Percentiles rank a stretch among this genome's conserved stretches.
Conservation (phyloP, 92 coral and sea anemone species). For the Desmophyllum pertusum region DNA sequence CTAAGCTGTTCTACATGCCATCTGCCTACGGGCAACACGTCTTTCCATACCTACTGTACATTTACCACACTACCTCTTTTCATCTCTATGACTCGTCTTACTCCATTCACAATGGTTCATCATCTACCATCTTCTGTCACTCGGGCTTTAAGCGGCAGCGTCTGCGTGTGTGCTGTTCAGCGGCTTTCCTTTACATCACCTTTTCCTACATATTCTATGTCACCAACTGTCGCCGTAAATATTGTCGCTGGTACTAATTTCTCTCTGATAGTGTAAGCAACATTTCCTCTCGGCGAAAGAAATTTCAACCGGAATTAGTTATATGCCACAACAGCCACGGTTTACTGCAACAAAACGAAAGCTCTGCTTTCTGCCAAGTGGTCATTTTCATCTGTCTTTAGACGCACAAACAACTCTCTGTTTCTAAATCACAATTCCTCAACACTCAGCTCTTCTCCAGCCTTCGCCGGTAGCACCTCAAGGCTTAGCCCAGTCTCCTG, state of each 20-base stretch:
- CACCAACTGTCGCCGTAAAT: neutral
- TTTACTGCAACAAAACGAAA: neutral
- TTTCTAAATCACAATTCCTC: conserved; percentile 46
- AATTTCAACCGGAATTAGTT: neutral
- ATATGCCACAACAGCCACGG: conserved; percentile 18
- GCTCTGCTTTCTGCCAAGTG: neutral
- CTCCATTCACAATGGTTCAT: neutral
- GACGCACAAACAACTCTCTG: conserved; percentile 15
- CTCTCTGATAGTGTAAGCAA: neutral
- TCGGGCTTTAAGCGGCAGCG: too few relatives aligned
- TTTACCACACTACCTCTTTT: neutral
- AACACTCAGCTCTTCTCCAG: conserved; percentile 53
- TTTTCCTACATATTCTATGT: neutral
- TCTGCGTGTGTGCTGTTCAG: neutral
- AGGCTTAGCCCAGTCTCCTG: conserved; percentile 59
- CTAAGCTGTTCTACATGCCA: neutral
- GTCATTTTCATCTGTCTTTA: conserved; percentile 22
- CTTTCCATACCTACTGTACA: neutral
- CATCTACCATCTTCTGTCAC: neutral
- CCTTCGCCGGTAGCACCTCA: conserved; percentile 72
- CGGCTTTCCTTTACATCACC: neutral
- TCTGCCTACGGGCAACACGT: neutral
- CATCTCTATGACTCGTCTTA: too few relatives aligned
- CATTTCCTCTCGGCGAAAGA: neutral
- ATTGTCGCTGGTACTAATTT: neutral